Percentiles rank a stretch among this genome's conserved stretches.
Evolutionary conservation across 2,888 invertebrate species (phyloP).

Genomic region (Ditylenchus weischeri): DNA sequence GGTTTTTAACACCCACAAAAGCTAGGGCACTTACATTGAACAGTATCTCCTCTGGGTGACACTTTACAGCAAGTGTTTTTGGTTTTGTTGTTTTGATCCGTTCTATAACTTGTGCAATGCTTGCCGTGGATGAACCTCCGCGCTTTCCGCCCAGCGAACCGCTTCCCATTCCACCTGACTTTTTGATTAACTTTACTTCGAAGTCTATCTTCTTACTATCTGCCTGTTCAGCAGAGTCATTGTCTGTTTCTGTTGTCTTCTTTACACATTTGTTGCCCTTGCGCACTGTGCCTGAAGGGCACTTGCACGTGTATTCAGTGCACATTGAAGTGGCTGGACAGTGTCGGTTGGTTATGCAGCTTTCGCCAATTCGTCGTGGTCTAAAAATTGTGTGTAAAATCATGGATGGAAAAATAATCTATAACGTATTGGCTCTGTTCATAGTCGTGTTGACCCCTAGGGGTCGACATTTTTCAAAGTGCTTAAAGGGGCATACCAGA

Average conservation of each 20-base stretch:
- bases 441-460: too few species aligned
- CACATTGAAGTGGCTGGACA: conserved; percentile 46
- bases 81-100: conserved; percentile 2
- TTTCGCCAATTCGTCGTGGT: conserved; percentile 44
- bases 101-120: conserved; percentile 7
- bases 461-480: too few species aligned
- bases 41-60: not conserved
- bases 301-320: conserved; percentile 38
- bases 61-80: not conserved
- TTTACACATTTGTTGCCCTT: conserved; percentile 1
- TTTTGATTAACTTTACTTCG: not conserved
- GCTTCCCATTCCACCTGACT: not conserved
- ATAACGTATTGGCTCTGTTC: too few species aligned
- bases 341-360: conserved; percentile 42
- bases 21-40: not conserved
- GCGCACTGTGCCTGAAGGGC: conserved; percentile 30
- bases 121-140: not conserved
- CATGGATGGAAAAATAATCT: too few species aligned
- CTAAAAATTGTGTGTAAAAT: conserved; percentile 11
- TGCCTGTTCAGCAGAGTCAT: not conserved
- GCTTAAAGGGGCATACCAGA: too few species aligned
- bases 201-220: not conserved
- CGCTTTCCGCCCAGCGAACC: not conserved
- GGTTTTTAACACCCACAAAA: too few species aligned
- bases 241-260: not conserved